These are phyloP conservation scores for Serinus canaria DNA, from an alignment of 2,113 vertebrate genomes.

Conservation along the genomic window DNA sequence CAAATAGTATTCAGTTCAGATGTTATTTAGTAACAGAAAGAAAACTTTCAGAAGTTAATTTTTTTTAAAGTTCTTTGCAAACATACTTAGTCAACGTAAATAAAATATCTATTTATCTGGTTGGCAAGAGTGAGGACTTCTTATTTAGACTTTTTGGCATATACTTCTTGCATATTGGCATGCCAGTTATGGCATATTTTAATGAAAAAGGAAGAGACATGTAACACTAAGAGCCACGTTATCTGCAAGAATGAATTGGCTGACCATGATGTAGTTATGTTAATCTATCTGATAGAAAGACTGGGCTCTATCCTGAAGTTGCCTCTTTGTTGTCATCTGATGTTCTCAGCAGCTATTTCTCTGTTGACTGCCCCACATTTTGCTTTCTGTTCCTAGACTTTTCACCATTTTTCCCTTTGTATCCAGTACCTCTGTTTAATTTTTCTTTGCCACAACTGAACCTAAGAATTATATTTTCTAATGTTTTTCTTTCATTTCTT, in stretches of 20 bases:
- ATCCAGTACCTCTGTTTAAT: not conserved
- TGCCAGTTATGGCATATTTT: not conserved
- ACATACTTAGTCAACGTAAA: not conserved
- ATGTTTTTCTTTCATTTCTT: not conserved
- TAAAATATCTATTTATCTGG: not conserved
- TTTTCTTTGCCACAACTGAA: not conserved
- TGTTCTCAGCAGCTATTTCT: not conserved
- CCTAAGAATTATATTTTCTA: not conserved
- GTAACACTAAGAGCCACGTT: not conserved
- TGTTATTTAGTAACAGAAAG: constrained; percentile 55
- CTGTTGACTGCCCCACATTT: not conserved
- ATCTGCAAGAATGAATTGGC: not conserved
- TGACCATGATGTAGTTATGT: not conserved
- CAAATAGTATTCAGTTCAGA: constrained; percentile 25
- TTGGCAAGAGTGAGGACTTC: not conserved
- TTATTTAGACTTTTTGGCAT: not conserved
- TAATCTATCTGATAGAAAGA: not conserved
- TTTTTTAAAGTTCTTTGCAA: not conserved
- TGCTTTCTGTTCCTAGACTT: not conserved
- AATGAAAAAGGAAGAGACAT: not conserved
- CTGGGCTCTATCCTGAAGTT: not conserved
- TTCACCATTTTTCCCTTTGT: not conserved
- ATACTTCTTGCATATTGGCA: not conserved
- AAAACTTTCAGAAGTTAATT: constrained; percentile 19
- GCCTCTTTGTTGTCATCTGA: not conserved